Evolutionary conservation across 2,113 vertebrate genomes (phyloP).

Genomic region (Alethe castanea): DNA sequence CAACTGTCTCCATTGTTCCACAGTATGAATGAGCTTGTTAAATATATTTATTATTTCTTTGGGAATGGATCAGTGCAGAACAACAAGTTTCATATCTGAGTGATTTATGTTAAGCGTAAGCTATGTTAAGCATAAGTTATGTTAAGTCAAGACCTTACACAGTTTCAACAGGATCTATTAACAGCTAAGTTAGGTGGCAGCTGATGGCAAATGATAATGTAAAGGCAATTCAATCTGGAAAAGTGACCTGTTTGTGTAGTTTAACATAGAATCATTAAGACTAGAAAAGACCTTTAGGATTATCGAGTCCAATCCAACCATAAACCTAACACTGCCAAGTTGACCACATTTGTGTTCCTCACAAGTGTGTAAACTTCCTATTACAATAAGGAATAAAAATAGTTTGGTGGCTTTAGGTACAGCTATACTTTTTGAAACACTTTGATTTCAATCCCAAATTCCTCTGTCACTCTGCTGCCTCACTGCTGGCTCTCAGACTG

Average conservation of each 20-base stretch:
- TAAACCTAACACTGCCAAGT: neutral
- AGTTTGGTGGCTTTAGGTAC: neutral
- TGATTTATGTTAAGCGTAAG: neutral
- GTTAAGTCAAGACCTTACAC: neutral
- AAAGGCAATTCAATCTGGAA: neutral
- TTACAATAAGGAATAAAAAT: neutral
- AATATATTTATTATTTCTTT: slow-evolving; percentile 24
- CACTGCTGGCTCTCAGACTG: neutral
- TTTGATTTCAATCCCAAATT: neutral
- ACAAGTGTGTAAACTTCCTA: neutral
- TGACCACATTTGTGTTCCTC: neutral
- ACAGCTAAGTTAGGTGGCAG: neutral
- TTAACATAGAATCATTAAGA: neutral
- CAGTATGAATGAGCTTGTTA: neutral
- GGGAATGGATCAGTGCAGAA: neutral
- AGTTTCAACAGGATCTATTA: neutral
- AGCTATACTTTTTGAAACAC: neutral
- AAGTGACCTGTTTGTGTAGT: neutral
- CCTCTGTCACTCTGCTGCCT: neutral
- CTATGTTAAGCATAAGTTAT: neutral
- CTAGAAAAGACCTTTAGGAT: neutral
- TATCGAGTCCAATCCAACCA: neutral
- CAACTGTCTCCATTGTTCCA: neutral
- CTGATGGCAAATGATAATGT: neutral
- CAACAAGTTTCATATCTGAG: neutral